These are phyloP conservation scores for Mus minutoides DNA, from an alignment of 2,797 vertebrate genomes.

Conservation along the genomic window DNA sequence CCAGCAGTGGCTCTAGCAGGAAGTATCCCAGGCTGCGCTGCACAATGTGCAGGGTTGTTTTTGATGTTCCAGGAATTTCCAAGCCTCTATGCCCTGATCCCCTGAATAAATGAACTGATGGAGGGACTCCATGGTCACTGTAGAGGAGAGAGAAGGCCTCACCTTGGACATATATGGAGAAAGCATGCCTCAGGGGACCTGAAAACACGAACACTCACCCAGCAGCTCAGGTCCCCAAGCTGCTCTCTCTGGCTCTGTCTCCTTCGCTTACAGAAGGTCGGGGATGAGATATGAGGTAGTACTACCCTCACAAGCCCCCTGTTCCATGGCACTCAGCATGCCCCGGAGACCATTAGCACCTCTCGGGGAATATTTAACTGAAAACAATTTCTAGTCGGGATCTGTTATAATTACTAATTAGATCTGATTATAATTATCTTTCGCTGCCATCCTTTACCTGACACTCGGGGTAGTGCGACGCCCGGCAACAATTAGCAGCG, in stretches of 20 bases:
- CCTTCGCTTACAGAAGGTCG: background rate
- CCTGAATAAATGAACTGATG: background rate
- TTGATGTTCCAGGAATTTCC: background rate
- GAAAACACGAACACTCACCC: fast-evolving
- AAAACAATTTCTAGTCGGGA: conserved; percentile 82
- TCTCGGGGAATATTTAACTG: conserved; percentile 78
- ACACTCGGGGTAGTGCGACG: conserved; percentile 67
- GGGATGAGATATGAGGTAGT: fast-evolving
- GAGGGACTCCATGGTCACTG: fast-evolving
- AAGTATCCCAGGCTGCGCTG: background rate
- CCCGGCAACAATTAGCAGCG: conserved; percentile 83
- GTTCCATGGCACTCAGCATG: background rate
- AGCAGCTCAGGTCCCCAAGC: fast-evolving
- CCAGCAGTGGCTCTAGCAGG: background rate
- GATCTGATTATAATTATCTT: conserved; percentile 85
- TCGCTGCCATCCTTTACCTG: conserved; percentile 84
- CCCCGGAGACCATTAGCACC: conserved; percentile 9
- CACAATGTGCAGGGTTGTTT: background rate
- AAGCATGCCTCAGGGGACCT: fast-evolving
- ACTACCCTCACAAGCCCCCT: background rate
- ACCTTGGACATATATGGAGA: fast-evolving
- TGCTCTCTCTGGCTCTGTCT: background rate
- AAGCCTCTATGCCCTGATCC: background rate
- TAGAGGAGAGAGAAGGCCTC: background rate
- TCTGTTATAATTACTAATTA: conserved; percentile 87